Base-by-base conservation (phyloP, 2,797 vertebrate species). In the Enteromius trimaculatus region DNA sequence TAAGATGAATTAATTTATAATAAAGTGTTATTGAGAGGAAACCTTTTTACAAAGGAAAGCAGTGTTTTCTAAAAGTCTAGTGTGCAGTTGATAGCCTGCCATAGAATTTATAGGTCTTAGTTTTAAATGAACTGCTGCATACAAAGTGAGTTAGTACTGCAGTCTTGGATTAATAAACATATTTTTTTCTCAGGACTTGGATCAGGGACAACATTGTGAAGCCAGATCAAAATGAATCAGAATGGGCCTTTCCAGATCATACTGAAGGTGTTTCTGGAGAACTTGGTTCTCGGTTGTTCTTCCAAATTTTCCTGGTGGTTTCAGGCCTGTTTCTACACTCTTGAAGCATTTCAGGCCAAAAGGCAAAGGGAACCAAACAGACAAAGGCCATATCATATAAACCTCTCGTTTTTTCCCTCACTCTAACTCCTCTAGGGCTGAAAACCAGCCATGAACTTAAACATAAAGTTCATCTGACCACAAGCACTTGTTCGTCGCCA, bases 261-360 rank as follows among this genome's bases (percentile, higher is more conserved):
- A 83, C 87, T 89, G 81, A 85, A 90, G 85, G 44, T 66, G 81
- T 76, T 82, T 77, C 62, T 53, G 47, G 34, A 19, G 17, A 82
- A 66, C 31, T 19, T 89, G 88, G 90, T 90, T 82, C 88, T 87
- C 90, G 93, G 89, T 93, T 92, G 86, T 91, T 91, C 87, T 86
- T 91, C 86, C 86, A 91, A 92, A 90, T 89, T 87, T 86, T 88
- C 87, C 83, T 89, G 81, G 80, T 80, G 87, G 84, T 90, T 86
- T 80, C 39, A 77, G 84, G 83, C 71, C 65, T 19, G 66, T 69
- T 47, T 39, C 26, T 60, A 7, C 65, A 42, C n/a, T 86, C 34
- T 37, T 75, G 34, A 85, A 88, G 86, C 86, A 87, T 90, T 90
- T 23, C 84, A 74, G 64, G 60, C 80, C 86, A 77, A 87, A 87